These are phyloP conservation scores for Pogonomyrmex barbatus DNA, from an alignment of 1,140 invertebrate genomes.

Conservation along the genomic window DNA sequence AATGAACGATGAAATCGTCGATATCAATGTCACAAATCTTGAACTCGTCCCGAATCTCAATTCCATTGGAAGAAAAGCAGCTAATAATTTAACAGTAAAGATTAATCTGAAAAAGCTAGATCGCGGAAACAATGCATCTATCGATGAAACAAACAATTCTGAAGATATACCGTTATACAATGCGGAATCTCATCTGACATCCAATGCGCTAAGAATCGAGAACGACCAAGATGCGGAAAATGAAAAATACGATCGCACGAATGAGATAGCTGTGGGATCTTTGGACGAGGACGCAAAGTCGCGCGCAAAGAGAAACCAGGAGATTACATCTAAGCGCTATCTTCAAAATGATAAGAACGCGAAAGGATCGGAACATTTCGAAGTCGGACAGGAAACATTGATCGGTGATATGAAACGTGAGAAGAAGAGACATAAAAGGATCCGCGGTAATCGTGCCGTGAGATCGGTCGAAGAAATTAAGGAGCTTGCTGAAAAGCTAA, in stretches of 20 bases:
- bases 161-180: background rate
- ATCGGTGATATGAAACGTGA: background rate
- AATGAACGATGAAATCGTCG: background rate
- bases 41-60: background rate
- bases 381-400: background rate
- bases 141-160: background rate
- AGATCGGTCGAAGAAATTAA: constrained; percentile 74
- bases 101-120: background rate
- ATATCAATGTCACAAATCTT: background rate
- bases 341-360: constrained; percentile 40
- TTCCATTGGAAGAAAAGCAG: background rate
- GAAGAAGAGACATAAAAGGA: background rate
- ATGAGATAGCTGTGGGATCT: background rate
- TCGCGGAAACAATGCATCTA: background rate
- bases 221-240: background rate
- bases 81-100: background rate
- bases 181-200: background rate
- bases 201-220: background rate
- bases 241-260: background rate
- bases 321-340: background rate
- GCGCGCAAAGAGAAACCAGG: constrained; percentile 64
- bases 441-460: constrained; percentile 34
- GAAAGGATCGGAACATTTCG: constrained; percentile 45
- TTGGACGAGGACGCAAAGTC: constrained; percentile 9
- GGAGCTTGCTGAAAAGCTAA: constrained; percentile 67